Evolutionary conservation across 2,797 vertebrate genomes (phyloP).

Genomic region (Epinephelus coioides): DNA sequence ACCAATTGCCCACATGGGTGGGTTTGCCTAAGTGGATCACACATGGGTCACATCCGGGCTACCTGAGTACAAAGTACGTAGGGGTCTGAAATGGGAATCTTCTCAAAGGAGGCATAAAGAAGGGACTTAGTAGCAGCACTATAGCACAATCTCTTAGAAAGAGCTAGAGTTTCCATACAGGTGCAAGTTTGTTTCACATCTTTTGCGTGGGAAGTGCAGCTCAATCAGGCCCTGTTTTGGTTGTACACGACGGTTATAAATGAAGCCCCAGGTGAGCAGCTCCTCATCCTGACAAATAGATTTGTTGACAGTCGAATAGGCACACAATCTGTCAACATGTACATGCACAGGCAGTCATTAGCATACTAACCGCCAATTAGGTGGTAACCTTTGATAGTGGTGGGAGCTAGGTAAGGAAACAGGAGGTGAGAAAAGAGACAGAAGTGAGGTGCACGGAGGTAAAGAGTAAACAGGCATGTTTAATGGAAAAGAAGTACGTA

Average conservation of each 20-base stretch:
- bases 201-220: too few species aligned
- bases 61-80: too few species aligned
- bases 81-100: too few species aligned
- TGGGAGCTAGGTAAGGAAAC: neutral
- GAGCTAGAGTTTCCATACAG: too few species aligned
- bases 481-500: neutral
- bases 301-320: neutral
- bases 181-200: too few species aligned
- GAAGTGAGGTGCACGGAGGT: neutral
- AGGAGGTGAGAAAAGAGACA: neutral
- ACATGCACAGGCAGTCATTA: neutral
- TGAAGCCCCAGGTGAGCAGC: neutral
- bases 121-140: too few species aligned
- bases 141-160: too few species aligned
- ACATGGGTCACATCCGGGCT: too few species aligned
- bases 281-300: neutral
- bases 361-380: slow-evolving; percentile 1
- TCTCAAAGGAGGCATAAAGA: too few species aligned
- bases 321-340: neutral
- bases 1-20: too few species aligned
- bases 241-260: neutral
- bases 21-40: too few species aligned
- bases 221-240: neutral
- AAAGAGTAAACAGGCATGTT: neutral
- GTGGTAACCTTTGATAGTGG: neutral